Percentiles rank a stretch among this genome's conserved stretches.
Conservation (phyloP, 2,113 vertebrate species). For the Oryzias javanicus region DNA sequence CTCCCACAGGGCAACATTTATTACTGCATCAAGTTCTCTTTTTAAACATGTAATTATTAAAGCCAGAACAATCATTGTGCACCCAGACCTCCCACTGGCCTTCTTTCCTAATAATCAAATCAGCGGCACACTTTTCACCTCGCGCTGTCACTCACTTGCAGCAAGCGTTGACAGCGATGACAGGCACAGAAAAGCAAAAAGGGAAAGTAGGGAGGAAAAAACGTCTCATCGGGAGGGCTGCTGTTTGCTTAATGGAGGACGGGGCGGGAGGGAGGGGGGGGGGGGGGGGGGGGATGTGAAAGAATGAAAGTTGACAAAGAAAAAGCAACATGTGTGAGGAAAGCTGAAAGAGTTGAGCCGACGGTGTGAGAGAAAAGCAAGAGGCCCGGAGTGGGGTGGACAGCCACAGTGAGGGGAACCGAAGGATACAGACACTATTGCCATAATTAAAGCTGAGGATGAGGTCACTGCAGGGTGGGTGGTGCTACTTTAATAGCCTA, state of each 20-base stretch:
- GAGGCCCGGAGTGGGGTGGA: slow-evolving; percentile 23
- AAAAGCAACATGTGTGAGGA: slow-evolving; percentile 17
- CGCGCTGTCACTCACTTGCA: slow-evolving; percentile 44
- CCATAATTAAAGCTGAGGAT: slow-evolving; percentile 74
- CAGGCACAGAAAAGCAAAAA: slow-evolving; percentile 29
- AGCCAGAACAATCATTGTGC: slow-evolving; percentile 20
- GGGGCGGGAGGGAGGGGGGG: not conserved
- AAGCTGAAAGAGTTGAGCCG: not conserved
- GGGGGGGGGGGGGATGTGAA: not conserved
- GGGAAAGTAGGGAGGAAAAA: slow-evolving; percentile 8
- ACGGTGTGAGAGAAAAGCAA: not conserved
- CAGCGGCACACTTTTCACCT: slow-evolving; percentile 32
- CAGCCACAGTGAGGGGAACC: slow-evolving; percentile 21
- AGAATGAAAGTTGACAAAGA: not conserved
- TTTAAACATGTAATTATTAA: slow-evolving; percentile 30
- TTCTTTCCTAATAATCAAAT: slow-evolving; percentile 39
- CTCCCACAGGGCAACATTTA: slow-evolving; percentile 22
- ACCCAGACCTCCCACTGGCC: slow-evolving; percentile 28
- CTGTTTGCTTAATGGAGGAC: not conserved
- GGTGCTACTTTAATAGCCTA: slow-evolving; percentile 70
- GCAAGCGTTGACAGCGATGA: slow-evolving; percentile 37
- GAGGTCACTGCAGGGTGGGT: slow-evolving; percentile 63
- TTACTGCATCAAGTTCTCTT: not conserved
- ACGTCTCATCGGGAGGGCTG: not conserved
- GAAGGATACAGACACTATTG: slow-evolving; percentile 61